Evolutionary conservation across 2,797 vertebrate species (phyloP).

Genomic region (Rhyacichthys aspro): DNA sequence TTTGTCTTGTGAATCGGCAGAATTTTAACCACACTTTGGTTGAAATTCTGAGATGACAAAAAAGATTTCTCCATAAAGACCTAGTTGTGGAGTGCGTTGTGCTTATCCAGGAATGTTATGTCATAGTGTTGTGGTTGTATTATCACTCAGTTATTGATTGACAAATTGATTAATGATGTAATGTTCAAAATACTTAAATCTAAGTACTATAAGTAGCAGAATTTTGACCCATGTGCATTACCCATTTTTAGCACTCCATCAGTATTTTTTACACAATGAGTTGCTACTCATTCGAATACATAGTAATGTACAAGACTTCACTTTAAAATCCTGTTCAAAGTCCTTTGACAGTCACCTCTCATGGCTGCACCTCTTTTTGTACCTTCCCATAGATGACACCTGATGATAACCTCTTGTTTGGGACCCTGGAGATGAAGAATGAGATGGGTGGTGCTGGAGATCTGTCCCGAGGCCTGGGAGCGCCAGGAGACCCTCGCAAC

Average conservation of each 20-base stretch:
- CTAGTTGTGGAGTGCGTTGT: conserved; percentile 67
- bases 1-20: conserved; percentile 81
- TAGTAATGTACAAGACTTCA: conserved; percentile 12
- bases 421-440: conserved; percentile 97
- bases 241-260: conserved; percentile 71
- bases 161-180: conserved; percentile 59
- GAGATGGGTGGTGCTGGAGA: conserved; percentile 88
- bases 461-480: conserved; percentile 81
- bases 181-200: conserved; percentile 42
- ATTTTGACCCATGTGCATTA: conserved; percentile 68
- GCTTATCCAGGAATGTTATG: conserved; percentile 63
- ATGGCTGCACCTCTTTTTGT: conserved; percentile 64
- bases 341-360: conserved; percentile 64
- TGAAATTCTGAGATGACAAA: conserved; percentile 83
- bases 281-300: conserved; percentile 26
- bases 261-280: conserved; percentile 50
- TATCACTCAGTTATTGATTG: conserved; percentile 63
- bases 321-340: conserved; percentile 9
- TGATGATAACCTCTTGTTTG: conserved; percentile 96
- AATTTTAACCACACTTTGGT: conserved; percentile 82
- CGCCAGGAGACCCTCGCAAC: conserved; percentile 90
- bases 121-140: conserved; percentile 68
- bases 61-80: conserved; percentile 69
- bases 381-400: conserved; percentile 89
- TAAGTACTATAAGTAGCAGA: conserved; percentile 62